Percentiles rank a stretch among this genome's conserved stretches.
These are phyloP conservation scores for Balaeniceps rex DNA, from an alignment of 2,113 vertebrate species.

Conservation along the genomic window DNA sequence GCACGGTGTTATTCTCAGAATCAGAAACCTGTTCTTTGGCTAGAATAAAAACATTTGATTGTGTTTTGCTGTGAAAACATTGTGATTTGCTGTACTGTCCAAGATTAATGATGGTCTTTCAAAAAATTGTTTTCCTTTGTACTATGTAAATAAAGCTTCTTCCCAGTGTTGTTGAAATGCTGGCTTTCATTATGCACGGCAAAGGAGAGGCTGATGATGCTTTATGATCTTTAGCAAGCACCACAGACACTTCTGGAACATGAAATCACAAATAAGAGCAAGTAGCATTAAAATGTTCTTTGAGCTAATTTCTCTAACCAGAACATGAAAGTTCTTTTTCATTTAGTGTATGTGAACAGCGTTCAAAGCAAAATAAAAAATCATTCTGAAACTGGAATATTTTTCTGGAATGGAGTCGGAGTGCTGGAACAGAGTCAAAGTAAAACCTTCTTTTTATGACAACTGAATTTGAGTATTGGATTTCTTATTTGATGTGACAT, in stretches of 20 bases:
- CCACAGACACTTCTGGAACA: constrained; percentile 54
- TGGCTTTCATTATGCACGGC: constrained; percentile 69
- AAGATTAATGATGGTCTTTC: constrained; percentile 66
- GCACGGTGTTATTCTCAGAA: constrained; percentile 8
- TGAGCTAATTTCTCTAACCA: constrained; percentile 36
- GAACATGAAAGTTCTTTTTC: constrained; percentile 16
- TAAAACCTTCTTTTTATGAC: constrained; percentile 1
- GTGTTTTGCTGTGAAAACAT: constrained; percentile 52
- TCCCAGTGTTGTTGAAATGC: constrained; percentile 34
- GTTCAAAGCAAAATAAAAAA: constrained; percentile 28
- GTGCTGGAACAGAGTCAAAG: constrained; percentile 7
- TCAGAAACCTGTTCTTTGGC: constrained; percentile 7
- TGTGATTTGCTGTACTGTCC: constrained; percentile 54
- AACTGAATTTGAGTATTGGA: background rate
- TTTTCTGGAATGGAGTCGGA: background rate
- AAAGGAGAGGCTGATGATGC: constrained; percentile 53
- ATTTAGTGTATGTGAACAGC: background rate
- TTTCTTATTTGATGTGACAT: constrained; percentile 34
- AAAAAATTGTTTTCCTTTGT: constrained; percentile 69
- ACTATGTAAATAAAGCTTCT: constrained; percentile 68
- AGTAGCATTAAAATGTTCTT: constrained; percentile 54
- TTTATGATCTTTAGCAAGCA: constrained; percentile 64
- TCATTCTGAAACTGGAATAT: background rate
- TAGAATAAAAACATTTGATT: constrained; percentile 47
- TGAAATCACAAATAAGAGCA: constrained; percentile 50